Evolutionary conservation across 1,140 invertebrate species (phyloP).

Genomic region (Microplitis mediator): DNA sequence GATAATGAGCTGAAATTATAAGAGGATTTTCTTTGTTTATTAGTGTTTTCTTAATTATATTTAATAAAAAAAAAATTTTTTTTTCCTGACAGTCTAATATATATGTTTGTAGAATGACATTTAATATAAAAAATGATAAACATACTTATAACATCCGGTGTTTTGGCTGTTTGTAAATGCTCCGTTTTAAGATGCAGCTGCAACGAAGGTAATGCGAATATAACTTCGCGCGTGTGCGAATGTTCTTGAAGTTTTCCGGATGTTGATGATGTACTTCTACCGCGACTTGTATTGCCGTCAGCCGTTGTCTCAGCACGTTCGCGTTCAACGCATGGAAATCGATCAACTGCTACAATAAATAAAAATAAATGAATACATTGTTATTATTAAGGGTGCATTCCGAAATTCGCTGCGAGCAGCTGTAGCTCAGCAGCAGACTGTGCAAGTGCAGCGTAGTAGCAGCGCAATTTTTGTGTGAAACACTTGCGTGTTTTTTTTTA

Average conservation of each 20-base stretch:
- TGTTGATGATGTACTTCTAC: constrained; percentile 56
- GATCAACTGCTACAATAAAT: constrained; percentile 76
- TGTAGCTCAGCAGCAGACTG: no score
- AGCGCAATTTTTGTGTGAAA: no score
- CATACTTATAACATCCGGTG: constrained; percentile 74
- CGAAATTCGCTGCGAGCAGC: no score
- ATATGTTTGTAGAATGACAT: neutral
- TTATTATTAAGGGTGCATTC: no score
- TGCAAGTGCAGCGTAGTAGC: no score
- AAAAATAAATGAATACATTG: neutral
- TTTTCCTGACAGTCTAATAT: no score
- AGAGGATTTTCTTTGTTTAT: no score
- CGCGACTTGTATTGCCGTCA: constrained; percentile 48
- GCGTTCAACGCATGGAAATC: constrained; percentile 85
- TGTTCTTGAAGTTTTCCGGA: constrained; percentile 75
- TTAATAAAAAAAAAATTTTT: no score
- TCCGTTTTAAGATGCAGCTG: constrained; percentile 93
- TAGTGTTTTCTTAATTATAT: no score
- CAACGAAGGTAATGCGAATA: constrained; percentile 91
- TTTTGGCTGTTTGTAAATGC: constrained; percentile 78
- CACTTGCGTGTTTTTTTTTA: no score
- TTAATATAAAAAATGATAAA: constrained; percentile 16
- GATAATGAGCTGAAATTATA: no score
- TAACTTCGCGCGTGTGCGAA: constrained; percentile 91
- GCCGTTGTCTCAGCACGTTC: constrained; percentile 64